These are phyloP conservation scores for Polyommatus icarus DNA, from an alignment of 2,888 invertebrate species.

Conservation along the genomic window DNA sequence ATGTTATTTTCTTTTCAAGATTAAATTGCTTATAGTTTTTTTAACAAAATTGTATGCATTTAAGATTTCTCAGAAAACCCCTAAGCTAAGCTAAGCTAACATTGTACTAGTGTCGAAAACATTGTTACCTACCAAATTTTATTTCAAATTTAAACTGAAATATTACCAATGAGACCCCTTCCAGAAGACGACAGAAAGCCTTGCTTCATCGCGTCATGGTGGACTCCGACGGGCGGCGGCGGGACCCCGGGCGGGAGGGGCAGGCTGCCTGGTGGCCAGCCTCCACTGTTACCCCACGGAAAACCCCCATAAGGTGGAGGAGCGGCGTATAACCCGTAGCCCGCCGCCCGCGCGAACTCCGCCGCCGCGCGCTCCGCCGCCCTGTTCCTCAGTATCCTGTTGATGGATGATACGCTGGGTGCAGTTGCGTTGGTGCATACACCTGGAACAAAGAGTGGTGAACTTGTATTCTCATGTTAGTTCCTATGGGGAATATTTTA, in stretches of 20 bases:
- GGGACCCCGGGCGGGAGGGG: conserved; percentile 75
- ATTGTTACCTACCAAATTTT: too few species aligned
- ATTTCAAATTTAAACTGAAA: not conserved
- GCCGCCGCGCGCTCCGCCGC: conserved; percentile 98
- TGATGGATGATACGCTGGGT: conserved; percentile 98
- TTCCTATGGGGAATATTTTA: not conserved
- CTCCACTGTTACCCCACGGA: conserved; percentile 73
- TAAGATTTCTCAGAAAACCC: too few species aligned
- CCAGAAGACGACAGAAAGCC: conserved; percentile 66
- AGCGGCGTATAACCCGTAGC: conserved; percentile 91
- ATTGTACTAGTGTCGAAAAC: too few species aligned
- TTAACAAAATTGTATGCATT: too few species aligned
- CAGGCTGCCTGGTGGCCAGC: conserved; percentile 82
- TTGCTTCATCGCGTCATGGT: conserved; percentile 73
- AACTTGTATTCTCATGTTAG: conserved; percentile 10
- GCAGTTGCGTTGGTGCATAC: conserved; percentile 97
- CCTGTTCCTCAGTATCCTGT: conserved; percentile 95
- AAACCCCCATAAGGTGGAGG: conserved; percentile 85
- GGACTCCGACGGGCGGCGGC: conserved; percentile 65
- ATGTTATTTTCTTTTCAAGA: not conserved
- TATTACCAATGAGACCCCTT: conserved; percentile 64
- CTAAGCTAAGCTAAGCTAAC: too few species aligned
- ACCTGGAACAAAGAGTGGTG: conserved; percentile 78
- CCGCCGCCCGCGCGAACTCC: conserved; percentile 95
- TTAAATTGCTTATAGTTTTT: too few species aligned